Conservation (phyloP, 2,888 invertebrate genomes). For the Cabera pusaria region DNA sequence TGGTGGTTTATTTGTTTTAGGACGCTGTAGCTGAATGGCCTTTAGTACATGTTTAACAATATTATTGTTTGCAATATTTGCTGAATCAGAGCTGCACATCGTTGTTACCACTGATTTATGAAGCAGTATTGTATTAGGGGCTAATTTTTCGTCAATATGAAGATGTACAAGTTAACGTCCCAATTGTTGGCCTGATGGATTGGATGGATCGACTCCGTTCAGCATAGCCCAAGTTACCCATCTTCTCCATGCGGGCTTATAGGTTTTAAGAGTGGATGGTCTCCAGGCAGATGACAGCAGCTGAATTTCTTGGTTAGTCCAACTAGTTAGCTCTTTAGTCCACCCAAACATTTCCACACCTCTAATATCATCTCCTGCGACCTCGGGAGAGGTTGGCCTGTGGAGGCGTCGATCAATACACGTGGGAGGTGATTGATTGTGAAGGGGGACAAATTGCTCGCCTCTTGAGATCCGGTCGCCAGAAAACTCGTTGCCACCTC, state of each 20-base stretch:
- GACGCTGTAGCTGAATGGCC: too few relatives aligned
- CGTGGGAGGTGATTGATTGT: slow-evolving; percentile 17
- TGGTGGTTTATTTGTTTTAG: too few relatives aligned
- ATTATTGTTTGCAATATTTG: too few relatives aligned
- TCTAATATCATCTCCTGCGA: slow-evolving; percentile 23
- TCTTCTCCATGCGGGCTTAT: slow-evolving; percentile 28
- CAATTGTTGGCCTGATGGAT: slow-evolving; percentile 18
- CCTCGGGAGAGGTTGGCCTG: slow-evolving; percentile 24
- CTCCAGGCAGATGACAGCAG: slow-evolving; percentile 25
- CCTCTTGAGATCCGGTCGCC: slow-evolving; percentile 39
- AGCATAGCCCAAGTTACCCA: slow-evolving; percentile 28
- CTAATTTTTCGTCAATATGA: slow-evolving; percentile 13
- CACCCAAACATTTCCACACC: slow-evolving; percentile 39
- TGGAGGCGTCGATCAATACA: slow-evolving; percentile 28
- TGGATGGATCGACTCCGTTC: slow-evolving; percentile 12
- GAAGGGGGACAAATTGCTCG: slow-evolving; percentile 30
- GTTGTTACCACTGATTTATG: slow-evolving; percentile 29
- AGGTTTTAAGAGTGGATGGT: slow-evolving; percentile 26
- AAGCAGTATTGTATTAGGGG: slow-evolving; percentile 24
- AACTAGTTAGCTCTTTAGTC: slow-evolving; percentile 15
- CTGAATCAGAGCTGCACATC: too few relatives aligned
- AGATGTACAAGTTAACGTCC: slow-evolving; percentile 22
- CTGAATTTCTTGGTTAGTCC: slow-evolving; percentile 20
- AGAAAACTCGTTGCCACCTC: slow-evolving; percentile 39
- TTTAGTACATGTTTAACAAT: too few relatives aligned